phyloP scores from a whole-genome alignment of 2,113 vertebrate species.

The Diphyllodes magnificus region DNA sequence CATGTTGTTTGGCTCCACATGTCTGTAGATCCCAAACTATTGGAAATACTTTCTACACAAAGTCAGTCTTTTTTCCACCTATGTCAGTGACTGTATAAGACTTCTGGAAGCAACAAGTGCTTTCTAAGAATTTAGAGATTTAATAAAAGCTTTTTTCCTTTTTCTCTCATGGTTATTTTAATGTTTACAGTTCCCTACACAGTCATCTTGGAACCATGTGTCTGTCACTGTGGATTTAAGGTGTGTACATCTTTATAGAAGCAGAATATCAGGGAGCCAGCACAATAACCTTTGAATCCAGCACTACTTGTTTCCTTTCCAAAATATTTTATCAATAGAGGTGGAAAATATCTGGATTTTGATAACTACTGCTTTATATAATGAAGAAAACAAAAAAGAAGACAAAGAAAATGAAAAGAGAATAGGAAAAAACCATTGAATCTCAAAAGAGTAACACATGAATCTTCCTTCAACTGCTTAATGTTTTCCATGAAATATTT shows the following conservation, averaged over 20 bases:
- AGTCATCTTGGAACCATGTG: background rate
- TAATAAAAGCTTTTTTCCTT: background rate
- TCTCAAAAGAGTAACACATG: background rate
- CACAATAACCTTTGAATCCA: background rate
- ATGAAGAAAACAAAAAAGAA: background rate
- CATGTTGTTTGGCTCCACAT: background rate
- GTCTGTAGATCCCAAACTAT: background rate
- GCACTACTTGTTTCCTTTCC: background rate
- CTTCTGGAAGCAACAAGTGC: background rate
- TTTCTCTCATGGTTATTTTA: background rate
- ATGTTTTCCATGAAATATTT: background rate
- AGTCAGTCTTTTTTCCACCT: rapidly evolving
- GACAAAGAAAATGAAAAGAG: background rate
- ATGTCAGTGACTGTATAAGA: background rate
- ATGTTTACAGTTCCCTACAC: background rate
- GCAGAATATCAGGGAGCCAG: background rate
- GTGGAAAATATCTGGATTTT: background rate
- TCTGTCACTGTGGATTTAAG: background rate
- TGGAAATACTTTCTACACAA: background rate
- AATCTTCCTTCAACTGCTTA: background rate
- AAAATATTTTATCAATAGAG: background rate
- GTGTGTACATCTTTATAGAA: background rate
- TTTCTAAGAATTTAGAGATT: background rate
- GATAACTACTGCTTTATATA: background rate
- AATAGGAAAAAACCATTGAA: background rate